Evolutionary conservation across 2,113 vertebrate genomes (phyloP).

Genomic region (Mionectes macconnelli): DNA sequence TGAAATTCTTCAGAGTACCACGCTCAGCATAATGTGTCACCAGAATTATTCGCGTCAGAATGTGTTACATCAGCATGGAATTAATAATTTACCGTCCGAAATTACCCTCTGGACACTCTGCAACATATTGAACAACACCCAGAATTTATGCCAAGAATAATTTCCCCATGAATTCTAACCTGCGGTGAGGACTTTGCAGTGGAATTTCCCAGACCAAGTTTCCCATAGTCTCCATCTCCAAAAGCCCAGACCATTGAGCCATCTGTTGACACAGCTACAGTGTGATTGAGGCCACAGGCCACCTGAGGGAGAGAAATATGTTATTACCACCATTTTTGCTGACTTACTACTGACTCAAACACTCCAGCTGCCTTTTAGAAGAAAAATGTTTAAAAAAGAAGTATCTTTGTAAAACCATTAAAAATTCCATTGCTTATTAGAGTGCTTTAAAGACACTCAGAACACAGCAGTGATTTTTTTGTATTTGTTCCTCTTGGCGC

Average conservation of each 20-base stretch:
- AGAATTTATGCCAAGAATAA: background rate
- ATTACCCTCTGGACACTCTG: background rate
- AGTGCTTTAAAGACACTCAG: background rate
- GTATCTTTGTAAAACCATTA: background rate
- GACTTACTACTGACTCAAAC: background rate
- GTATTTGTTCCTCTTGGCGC: background rate
- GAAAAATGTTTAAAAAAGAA: background rate
- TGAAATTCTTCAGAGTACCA: background rate
- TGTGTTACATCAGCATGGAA: background rate
- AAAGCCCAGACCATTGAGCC: conserved; percentile 88
- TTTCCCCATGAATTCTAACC: conserved; percentile 52
- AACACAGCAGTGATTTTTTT: background rate
- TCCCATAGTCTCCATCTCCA: conserved; percentile 86
- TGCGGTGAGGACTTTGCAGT: conserved; percentile 86
- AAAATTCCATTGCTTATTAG: background rate
- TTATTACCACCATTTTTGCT: background rate
- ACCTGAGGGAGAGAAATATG: conserved; percentile 65
- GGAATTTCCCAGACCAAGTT: conserved; percentile 84
- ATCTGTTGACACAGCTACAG: conserved; percentile 81
- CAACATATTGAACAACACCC: background rate
- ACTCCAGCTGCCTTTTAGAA: background rate
- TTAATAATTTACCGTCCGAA: background rate
- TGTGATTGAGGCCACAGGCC: conserved; percentile 86
- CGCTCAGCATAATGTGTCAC: background rate
- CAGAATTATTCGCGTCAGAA: background rate